Evolutionary conservation across 2,113 vertebrate species (phyloP).

Genomic region (Amphiprion ocellaris): DNA sequence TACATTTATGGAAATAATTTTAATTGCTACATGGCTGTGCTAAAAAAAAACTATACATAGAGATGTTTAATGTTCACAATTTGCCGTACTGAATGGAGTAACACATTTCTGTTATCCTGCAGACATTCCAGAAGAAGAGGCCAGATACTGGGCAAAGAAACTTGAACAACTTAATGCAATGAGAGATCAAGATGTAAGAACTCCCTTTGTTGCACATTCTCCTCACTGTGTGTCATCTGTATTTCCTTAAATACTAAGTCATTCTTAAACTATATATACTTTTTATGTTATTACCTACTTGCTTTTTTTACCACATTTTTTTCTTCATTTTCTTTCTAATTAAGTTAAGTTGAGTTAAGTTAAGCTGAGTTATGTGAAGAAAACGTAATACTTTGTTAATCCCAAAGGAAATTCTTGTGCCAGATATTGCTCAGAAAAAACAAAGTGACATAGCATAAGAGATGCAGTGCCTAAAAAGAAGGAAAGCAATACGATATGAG

Average conservation of each 20-base stretch:
- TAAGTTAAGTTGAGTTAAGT: too few species aligned
- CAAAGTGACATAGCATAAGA: too few species aligned
- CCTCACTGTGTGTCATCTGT: not conserved
- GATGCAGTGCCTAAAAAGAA: too few species aligned
- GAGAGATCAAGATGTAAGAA: conserved; percentile 95
- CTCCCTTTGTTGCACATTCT: not conserved
- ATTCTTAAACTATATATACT: not conserved
- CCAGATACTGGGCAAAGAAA: conserved; percentile 98
- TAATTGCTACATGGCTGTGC: not conserved
- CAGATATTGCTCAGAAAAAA: too few species aligned
- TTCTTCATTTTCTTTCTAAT: not conserved
- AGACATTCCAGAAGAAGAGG: conserved; percentile 99
- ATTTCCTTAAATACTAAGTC: conserved; percentile 5
- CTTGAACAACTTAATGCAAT: conserved; percentile 97
- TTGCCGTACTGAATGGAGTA: not conserved
- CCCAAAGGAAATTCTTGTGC: too few species aligned
- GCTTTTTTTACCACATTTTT: not conserved
- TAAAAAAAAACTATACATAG: not conserved
- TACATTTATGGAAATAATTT: not conserved
- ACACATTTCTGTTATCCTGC: conserved; percentile 49
- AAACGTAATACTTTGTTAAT: too few species aligned
- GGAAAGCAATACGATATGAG: too few species aligned
- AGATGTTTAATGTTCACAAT: not conserved
- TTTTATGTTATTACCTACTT: too few species aligned
- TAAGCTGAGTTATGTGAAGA: too few species aligned